Base-by-base conservation (phyloP, 1,140 invertebrate species). In the Drosophila bocki region DNA sequence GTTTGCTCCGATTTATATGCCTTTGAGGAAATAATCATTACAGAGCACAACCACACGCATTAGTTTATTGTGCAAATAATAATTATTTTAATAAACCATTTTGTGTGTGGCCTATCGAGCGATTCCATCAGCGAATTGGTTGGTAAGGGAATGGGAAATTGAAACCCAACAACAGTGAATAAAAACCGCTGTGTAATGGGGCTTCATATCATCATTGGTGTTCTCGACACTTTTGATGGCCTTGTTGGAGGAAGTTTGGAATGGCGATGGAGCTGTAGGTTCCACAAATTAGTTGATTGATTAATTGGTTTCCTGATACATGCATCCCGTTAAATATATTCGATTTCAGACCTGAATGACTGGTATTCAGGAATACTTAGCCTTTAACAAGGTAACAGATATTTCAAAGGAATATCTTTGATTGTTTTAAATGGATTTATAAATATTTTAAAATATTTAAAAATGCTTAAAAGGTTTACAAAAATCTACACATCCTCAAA, bases 11-110 rank as follows among this genome's bases (percentile, higher is more conserved):
- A 64, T 78, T 88, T 90, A 88, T 81, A 72, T 74, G 50, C 59
- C 57, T 60, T 77, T 64, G 58, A 80, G 84, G 80, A 88, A 88
- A 81, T 75, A 78, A 80, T 90, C 82, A 71, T 84, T 78, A 75
- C 62, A 69, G 19, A 44, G 58, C 57, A 19, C 51, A 19, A 8
- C 26, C 6, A 39, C 17, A 44, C 42, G 32, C 42, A 87, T 84
- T 84, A 70, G 80, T 75, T 84, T 84, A 84, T 80, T 74, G 85
- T 59, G 48, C 77, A 81, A 84, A 81, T 88, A 78, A 62, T 80
- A 88, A 90, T 88, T 81, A 87, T 77, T 84, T 84, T 78, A 78
- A 84, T 88, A 80, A 84, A 78, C 45, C 80, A 81, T 83, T 88
- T 87, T 79, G 82, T 76, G 59, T 17, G 35, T 54, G 0, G 42